Base-by-base conservation (phyloP, 1,140 invertebrate species). In the Brachionus paranguensis region DNA sequence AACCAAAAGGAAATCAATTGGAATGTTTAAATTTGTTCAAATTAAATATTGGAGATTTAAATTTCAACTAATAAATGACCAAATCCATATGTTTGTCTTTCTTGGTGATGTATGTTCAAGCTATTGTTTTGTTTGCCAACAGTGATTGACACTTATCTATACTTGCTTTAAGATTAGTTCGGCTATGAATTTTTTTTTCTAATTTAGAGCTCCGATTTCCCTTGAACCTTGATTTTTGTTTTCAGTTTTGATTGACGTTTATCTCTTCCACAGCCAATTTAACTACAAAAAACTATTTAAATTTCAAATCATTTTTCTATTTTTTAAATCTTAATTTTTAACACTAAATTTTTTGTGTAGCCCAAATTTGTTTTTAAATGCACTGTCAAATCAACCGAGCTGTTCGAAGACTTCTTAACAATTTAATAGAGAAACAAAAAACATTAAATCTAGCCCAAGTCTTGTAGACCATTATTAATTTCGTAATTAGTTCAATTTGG, bases 61-160 rank as follows among this genome's bases (percentile, higher is more conserved):
- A 60, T 60, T 20, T 60, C 53, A 60, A 72, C n/a, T 43, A 72
- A 20, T 37, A 72, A 72, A 72, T 72, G 68, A 72, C 68, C 68
- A 41, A 72, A 72, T 72, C 68, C 24, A 72, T 20, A 72, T 41
- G 8, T 20, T 41, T 43, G 68, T 72, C 68, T 7, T 43, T 72
- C 68, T 72, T 43, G 14, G 17, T 72, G 2, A 20, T 72, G 33
- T 4, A 43, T 68, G 65, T 33, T n/a, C 33, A 33, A 37, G 65
- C n/a, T 33, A 12, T 68, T 41, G 65, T 68, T 68, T 68, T 33
- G 27, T 68, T 68, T 33, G 12, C 68, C 37, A 72, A 41, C 3
- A 60, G 17, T 72, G 37, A 72, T 72, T 72, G 68, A 72, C 68
- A 72, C 68, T 72, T 72, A 72, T 72, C n/a, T 12, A 72, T 72